Evolutionary conservation across 2,797 vertebrate genomes (phyloP).

Genomic region (Sebastes itinus): DNA sequence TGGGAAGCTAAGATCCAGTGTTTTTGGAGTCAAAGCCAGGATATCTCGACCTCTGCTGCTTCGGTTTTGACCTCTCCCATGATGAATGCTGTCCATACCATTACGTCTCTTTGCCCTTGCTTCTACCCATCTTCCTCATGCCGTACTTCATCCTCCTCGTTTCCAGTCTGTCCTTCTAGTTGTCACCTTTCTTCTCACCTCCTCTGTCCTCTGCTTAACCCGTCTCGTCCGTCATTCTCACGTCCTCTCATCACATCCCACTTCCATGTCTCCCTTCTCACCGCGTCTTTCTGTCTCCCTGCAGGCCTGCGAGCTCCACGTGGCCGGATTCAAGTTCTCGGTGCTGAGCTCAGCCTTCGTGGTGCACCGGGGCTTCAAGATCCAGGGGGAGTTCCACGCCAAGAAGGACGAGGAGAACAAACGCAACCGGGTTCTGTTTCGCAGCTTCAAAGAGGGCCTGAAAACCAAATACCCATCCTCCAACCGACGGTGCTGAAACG

Average conservation of each 20-base stretch:
- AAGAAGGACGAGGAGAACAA: slow-evolving; percentile 91
- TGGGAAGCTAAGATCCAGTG: neutral
- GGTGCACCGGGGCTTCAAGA: slow-evolving; percentile 91
- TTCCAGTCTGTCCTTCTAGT: neutral
- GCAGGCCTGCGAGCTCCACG: slow-evolving; percentile 91
- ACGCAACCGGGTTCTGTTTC: slow-evolving; percentile 89
- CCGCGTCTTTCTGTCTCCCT: neutral
- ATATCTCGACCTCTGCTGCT: neutral
- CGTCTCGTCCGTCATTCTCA: neutral
- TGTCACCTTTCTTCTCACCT: neutral
- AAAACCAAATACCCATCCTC: slow-evolving; percentile 90
- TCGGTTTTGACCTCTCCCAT: neutral
- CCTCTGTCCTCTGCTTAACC: neutral
- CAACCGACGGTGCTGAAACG: slow-evolving; percentile 83
- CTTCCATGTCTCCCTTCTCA: neutral
- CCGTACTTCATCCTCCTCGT: neutral
- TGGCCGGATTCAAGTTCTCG: slow-evolving; percentile 88
- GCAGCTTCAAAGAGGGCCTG: slow-evolving; percentile 91
- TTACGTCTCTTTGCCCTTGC: neutral
- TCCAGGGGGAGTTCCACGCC: slow-evolving; percentile 88
- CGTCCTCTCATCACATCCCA: neutral
- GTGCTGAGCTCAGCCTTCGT: slow-evolving; percentile 91
- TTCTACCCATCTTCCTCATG: neutral
- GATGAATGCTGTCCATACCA: too few relatives aligned
- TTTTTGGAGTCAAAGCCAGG: neutral